Evolutionary conservation across 2,113 vertebrate genomes (phyloP).

Genomic region (Chamaetylas fuelleborni): DNA sequence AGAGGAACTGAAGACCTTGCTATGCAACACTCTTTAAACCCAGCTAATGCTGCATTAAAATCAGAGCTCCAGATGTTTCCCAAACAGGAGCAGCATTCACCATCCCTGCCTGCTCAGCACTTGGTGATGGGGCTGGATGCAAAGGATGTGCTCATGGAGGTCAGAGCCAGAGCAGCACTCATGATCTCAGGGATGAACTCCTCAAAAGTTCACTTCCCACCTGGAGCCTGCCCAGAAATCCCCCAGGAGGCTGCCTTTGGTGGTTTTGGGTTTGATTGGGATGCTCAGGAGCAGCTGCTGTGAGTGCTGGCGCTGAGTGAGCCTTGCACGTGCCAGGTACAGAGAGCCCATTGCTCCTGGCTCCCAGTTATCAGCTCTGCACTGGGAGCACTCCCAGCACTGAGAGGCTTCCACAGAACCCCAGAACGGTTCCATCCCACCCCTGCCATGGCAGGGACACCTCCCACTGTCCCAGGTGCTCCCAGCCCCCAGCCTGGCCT

Average conservation of each 20-base stretch:
- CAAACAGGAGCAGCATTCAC: rapidly evolving
- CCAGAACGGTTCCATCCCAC: rapidly evolving
- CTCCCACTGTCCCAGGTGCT: background rate
- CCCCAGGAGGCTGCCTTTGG: background rate
- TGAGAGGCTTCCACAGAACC: rapidly evolving
- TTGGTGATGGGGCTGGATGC: background rate
- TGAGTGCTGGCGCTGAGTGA: rapidly evolving
- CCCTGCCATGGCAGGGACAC: background rate
- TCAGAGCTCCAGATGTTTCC: background rate
- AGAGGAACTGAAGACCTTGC: background rate
- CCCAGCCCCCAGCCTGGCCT: background rate
- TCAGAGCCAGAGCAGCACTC: background rate
- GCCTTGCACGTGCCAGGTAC: background rate
- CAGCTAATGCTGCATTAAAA: background rate
- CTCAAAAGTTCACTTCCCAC: background rate
- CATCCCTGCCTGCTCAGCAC: background rate
- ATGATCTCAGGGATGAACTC: background rate
- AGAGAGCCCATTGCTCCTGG: rapidly evolving
- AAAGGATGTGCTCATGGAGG: background rate
- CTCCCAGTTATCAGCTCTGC: rapidly evolving
- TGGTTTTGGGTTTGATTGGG: background rate
- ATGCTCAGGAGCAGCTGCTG: background rate
- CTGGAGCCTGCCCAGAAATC: background rate
- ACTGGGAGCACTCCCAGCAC: background rate
- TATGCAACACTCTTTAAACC: background rate